Evolutionary conservation across 2,888 invertebrate genomes (phyloP), one percentile per base, ranked within the genome.

Genomic region (Euzophera pinguis): DNA sequence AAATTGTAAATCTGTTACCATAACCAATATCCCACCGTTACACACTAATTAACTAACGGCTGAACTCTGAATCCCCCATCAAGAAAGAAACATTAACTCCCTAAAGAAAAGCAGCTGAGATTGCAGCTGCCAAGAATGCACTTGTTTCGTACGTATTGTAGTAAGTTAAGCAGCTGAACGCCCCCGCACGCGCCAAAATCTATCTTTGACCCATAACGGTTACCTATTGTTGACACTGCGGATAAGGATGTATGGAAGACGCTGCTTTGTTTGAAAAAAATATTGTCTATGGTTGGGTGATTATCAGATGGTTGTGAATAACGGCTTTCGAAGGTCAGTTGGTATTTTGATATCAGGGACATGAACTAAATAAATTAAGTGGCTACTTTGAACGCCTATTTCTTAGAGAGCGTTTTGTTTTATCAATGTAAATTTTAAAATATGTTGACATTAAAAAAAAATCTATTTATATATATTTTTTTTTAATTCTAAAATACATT

Each of bases 191-290:
- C 53, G 59, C 56, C 56, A 48, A 48, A 34, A 16, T 12, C 35
- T 72, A 74, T 67, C 75, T 73, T 68, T 75, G 76, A 76, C 73
- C 72, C 61, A 54, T 60, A 54, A 53, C 52, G 49, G 54, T 53
- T 53, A 55, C 55, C 52, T 53, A 53, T 52, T 50, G 45, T 58
- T 55, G 52, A 45, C 32, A 10, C 8, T 39, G 14, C 42, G 29
- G 43, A 45, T 43, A 43, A 32, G 34, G 45, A 9, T 45, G 32
- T n/a, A 45, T 2, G 34, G 45, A 14, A 45, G 32, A 45, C 8
- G 29, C 16, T 32, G 10, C 10, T 39, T 8, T 3, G 2, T 34
- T 3, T 1, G 27, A 43, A 45, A 45, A 45, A 45, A 45, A 45
- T n/a, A 41, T 45, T 45, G 32, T 45, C 45, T 45, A 45, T 32